Base-by-base conservation (phyloP, 2,888 invertebrate genomes). In the Rapana venosa region DNA sequence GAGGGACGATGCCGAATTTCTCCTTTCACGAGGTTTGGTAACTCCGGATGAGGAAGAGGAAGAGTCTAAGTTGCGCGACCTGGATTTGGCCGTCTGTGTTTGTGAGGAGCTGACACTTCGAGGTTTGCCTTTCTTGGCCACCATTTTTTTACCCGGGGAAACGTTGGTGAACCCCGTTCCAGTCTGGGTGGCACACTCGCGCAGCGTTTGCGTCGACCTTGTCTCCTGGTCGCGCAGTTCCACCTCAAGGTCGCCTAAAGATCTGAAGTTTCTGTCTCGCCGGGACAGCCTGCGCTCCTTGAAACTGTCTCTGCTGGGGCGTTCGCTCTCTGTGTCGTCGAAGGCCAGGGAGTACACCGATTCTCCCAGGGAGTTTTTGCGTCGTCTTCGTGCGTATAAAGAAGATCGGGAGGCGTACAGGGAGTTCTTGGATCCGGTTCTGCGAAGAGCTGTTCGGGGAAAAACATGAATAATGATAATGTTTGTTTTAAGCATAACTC, bases 371-470 rank as follows among this genome's bases (percentile, higher is more conserved):
- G 94, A 94, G 15, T 93, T 92, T 74, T 91, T 91, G 36, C 94
- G 89, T 30, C 93, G 91, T 32, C 94, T 89, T 0, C 95, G 91
- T 74, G 93, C 94, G 91, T 95, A 95, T 58, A 95, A 83, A 5
- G 94, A 94, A 70, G 94, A 93, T 74, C 95, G 91, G 26, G 95
- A 95, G 20, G 95, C 93, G 91, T 94, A 95, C 32, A 95, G 89
- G 0, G 95, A 95, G 36, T 92, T 92, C 87, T 93, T 93, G 22
- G 95, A 95, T 11, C 93, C 92, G 22, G 94, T 91, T 87, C 95
- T 93, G 35, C 92, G 91, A 6, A 95, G 92, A 58, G 94, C 95
- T 95, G 92, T 83, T 32, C 30, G 61, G n/a, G 6, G 35, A 58
- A 35, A 32, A 20, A 47, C 84, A 61, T 56, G n/a, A 36, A 84